Conservation (phyloP, 2,888 invertebrate species). For the Carterocephalus palaemon region DNA sequence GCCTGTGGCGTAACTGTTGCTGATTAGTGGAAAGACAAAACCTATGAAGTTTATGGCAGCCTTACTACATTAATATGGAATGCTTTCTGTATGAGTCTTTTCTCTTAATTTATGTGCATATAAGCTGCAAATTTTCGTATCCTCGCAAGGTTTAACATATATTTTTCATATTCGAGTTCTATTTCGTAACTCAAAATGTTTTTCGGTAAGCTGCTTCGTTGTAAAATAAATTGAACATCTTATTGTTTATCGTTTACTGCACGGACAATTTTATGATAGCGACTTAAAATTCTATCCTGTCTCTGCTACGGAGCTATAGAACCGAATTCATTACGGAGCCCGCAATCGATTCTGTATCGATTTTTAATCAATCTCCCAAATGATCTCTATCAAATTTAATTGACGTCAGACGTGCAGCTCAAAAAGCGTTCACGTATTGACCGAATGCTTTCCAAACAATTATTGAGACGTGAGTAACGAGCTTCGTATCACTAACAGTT, state of each 20-base stretch:
- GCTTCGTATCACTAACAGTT: conserved; percentile 36
- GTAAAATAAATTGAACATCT: conserved; percentile 10
- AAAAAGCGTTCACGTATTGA: conserved; percentile 24
- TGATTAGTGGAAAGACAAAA: conserved; percentile 25
- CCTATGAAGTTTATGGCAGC: conserved; percentile 24
- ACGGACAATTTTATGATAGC: conserved; percentile 28
- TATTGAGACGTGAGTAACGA: conserved; percentile 42
- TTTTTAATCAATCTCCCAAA: conserved; percentile 67
- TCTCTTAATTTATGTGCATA: conserved; percentile 22
- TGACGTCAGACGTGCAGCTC: conserved; percentile 56
- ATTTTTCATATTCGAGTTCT: conserved; percentile 10
- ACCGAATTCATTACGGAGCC: conserved; percentile 46
- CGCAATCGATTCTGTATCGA: conserved; percentile 55
- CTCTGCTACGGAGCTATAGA: conserved; percentile 24
- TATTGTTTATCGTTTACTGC: conserved; percentile 38
- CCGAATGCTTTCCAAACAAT: conserved; percentile 31
- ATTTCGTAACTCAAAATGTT: conserved; percentile 8
- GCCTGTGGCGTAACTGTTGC: conserved; percentile 23
- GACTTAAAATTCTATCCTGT: conserved; percentile 48
- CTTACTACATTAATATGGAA: conserved; percentile 23
- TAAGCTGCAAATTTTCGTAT: neutral
- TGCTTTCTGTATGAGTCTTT: conserved; percentile 16
- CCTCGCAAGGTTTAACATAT: conserved; percentile 10
- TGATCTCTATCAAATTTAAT: conserved; percentile 68
- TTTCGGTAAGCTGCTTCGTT: conserved; percentile 2